Evolutionary conservation across 2,888 invertebrate species (phyloP).

Genomic region (Seira ritae): DNA sequence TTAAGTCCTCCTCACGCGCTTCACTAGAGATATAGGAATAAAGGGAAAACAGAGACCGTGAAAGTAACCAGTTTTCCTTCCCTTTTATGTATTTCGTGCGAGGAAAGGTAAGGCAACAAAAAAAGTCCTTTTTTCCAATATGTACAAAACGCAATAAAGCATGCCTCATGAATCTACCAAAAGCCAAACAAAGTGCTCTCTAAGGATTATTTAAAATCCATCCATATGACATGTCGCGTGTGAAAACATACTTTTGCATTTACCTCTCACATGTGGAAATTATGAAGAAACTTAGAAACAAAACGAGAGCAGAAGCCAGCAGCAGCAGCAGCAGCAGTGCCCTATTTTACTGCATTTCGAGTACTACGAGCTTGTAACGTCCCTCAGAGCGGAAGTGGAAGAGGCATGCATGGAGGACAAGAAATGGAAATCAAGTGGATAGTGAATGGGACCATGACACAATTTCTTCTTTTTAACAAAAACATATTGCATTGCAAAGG

Average conservation of each 20-base stretch:
- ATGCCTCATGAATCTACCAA: slow-evolving; percentile 39
- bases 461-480: not conserved
- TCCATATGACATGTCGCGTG: slow-evolving; percentile 46
- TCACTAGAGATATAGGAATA: no score
- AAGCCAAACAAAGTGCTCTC: slow-evolving; percentile 54
- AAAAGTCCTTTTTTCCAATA: not conserved
- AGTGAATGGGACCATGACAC: not conserved
- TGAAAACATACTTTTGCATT: slow-evolving; percentile 6
- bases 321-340: not conserved
- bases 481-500: slow-evolving; percentile 1
- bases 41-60: not conserved
- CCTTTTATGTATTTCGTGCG: not conserved
- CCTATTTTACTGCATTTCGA: slow-evolving; percentile 5
- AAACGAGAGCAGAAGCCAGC: not conserved
- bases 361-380: not conserved
- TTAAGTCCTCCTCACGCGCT: not conserved
- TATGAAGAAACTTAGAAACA: not conserved
- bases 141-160: slow-evolving; percentile 19
- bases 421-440: slow-evolving; percentile 3
- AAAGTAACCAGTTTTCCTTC: not conserved
- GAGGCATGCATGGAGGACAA: no score
- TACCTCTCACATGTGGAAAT: not conserved
- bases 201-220: slow-evolving; percentile 63
- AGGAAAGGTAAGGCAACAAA: not conserved
- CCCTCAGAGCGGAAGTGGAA: slow-evolving; percentile 6